These are phyloP conservation scores for Grammomys dolichurus DNA, from an alignment of 2,113 vertebrate genomes.

Conservation along the genomic window DNA sequence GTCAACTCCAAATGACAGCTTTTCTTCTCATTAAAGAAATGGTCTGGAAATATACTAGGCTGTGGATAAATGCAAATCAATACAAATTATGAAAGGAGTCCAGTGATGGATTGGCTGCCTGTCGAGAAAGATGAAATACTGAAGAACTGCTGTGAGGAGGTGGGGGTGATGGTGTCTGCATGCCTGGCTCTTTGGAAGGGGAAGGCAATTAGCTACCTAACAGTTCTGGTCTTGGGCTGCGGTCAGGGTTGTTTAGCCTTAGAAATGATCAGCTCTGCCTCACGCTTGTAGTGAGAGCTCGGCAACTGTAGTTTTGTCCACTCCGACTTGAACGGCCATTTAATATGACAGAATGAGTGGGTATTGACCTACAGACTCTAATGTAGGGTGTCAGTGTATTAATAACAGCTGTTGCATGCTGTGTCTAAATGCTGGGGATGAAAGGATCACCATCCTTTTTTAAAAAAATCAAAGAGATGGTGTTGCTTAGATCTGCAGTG, in stretches of 20 bases:
- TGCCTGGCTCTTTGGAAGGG: constrained; percentile 16
- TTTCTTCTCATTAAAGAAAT: constrained; percentile 68
- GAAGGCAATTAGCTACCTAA: constrained; percentile 64
- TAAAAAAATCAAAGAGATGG: constrained; percentile 33
- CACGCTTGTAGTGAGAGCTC: constrained; percentile 9
- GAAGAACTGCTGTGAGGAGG: background rate
- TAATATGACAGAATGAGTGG: constrained; percentile 67
- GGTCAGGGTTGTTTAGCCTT: background rate
- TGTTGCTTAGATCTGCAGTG: constrained; percentile 32
- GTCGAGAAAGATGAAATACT: constrained; percentile 67
- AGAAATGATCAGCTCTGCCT: constrained; percentile 54
- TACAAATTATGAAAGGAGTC: constrained; percentile 70
- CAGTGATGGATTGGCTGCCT: constrained; percentile 54
- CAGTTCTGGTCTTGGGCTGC: background rate
- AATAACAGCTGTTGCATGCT: constrained; percentile 47
- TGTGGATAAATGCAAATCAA: constrained; percentile 71
- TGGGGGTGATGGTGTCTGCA: background rate
- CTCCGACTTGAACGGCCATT: constrained; percentile 56
- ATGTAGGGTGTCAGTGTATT: constrained; percentile 40
- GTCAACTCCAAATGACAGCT: constrained; percentile 47
- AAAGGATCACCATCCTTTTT: constrained; percentile 59
- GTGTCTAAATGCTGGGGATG: constrained; percentile 42
- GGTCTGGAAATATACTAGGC: constrained; percentile 61
- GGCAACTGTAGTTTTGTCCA: constrained; percentile 17
- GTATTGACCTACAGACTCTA: constrained; percentile 60